Evolutionary conservation across 1,140 invertebrate species (phyloP), one percentile per base, ranked within the genome.

Genomic region (Leptinotarsa texana): DNA sequence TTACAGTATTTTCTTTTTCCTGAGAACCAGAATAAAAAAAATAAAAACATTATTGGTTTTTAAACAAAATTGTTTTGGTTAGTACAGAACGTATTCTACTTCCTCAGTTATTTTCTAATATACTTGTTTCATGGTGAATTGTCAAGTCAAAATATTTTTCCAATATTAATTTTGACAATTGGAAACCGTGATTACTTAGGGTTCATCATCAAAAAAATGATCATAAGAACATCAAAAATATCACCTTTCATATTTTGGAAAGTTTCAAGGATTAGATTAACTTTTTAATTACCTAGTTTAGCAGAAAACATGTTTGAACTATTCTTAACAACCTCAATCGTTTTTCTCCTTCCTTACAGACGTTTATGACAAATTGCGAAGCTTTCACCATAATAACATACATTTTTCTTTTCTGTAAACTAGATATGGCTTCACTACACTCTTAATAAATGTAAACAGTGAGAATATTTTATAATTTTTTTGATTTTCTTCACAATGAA

Each of bases 391-490:
- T 69, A 51, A 74, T 75, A 2, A 68, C 66, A 17, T 61, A 68
- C 21, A 57, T 69, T 76, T 78, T 74, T 21, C 47, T 65, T 11
- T 24, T 33, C 8, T 6, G 75, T 51, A 48, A 57, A 69, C 66
- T 48, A 18, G 8, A 75, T 61, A 57, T 71, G 21, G 68, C 18
- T 27, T 33, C 33, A 63, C 75, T 49, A 24, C 22, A 49, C 68
- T 63, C 70, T n/a, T 47, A 79, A 73, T n/a, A 27, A 48, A 6
- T 72, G 27, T 21, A 57, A 78, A 75, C 78, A 79, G 48, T 24
- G 24, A 49, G 22, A 21, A 72, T 74, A 79, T 71, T 75, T 42
- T 11, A 42, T 72, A 77, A 79, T 42, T 74, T 65, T 77, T 73
- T 73, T 42, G 27, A 49, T 69, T 57, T 49, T 75, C 70, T 79